Base-by-base conservation (phyloP, 1,140 invertebrate species). In the Holotrichia oblita region DNA sequence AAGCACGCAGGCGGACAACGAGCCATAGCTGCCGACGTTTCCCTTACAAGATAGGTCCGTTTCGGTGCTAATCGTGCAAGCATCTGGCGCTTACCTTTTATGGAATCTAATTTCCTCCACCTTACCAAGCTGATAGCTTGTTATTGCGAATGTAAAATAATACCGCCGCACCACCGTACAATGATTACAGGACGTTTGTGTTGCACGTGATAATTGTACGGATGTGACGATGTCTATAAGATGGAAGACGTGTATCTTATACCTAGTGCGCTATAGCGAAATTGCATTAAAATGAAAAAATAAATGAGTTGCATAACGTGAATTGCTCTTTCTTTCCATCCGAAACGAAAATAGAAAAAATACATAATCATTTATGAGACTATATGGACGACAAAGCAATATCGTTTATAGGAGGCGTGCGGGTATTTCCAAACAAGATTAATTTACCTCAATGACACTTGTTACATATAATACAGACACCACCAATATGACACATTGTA, bases 141-240 rank as follows among this genome's bases (percentile, higher is more conserved):
- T 81, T 81, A 81, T 79, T 80, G 79, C 81, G 77, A 77, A 81
- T 81, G 81, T 81, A 81, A 81, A 81, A 80, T 81, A 81, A 81
- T 80, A 80, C 76, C 78, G 61, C 17, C 12, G n/a, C 44, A n/a
- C 44, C 44, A 12, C n/a, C 44, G 44, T 48, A 79, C 81, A 78
- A 81, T 81, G 78, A 81, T 81, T 80, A 79, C 73, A 79, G 79
- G 79, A 81, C 81, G 79, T 81, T 81, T 72, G 69, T 44, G 12
- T 44, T 10, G 79, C 41, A 81, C 81, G 81, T 81, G 81, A 81
- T 79, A 74, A 79, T 78, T 61, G 78, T 77, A 79, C 75, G 76
- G 79, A 79, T 79, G 44, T 48, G 44, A n/a, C n/a, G n/a, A n/a
- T 48, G 73, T 73, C 44, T 24, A 76, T 79, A 64, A 79, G 74